Base-by-base conservation (phyloP, 37 sponge, comb jelly and placozoan genomes). In the Aplysina aerophoba region DNA sequence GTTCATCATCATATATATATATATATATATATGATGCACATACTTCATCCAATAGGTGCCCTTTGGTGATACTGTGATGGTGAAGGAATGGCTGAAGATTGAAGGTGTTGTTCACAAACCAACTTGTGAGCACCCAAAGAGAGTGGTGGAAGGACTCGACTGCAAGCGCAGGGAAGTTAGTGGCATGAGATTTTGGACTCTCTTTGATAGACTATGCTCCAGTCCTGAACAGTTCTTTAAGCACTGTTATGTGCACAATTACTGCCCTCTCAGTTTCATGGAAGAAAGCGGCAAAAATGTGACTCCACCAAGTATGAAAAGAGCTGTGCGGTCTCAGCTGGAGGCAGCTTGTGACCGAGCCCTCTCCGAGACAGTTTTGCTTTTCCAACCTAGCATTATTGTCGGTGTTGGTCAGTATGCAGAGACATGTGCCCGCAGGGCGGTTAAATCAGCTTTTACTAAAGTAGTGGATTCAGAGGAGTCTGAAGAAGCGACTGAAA, bases 211-310 rank as follows among this genome's bases (percentile, higher is more conserved):
- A 20, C 65, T 93, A 4, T 91, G 92, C 85, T 81, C 55, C 2
- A 57, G 68, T 15, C 88, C 94, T 13, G 73, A 87, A 1, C 27
- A 19, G 2, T 90, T 90, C 77, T 93, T 93, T 73, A 85, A 25
- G 22, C 90, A 87, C 83, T 90, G 94, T 59, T 93, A 84, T 55
- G 94, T 93, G 8, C 88, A 90, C 81, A 93, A 93, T 59, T 93
- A 93, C 86, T 93, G 94, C 62, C 91, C 94, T 0, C 69, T 89
- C 14, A 90, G 94, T 39, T 93, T 90, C 83, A 90, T 93, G 91
- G 56, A 81, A 0, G 61, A 73, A n/a, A 56, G 73, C 19, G 94
- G 94, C 19, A 93, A 93, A 68, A 93, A 93, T 69, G 65, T 93
- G 50, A 93, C 94, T 38, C 94, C 94, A 61, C 85, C 94, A 4